Evolutionary conservation across 1,140 invertebrate species (phyloP), one percentile per base, ranked within the genome.

Genomic region (Philopotamus ludificatus): DNA sequence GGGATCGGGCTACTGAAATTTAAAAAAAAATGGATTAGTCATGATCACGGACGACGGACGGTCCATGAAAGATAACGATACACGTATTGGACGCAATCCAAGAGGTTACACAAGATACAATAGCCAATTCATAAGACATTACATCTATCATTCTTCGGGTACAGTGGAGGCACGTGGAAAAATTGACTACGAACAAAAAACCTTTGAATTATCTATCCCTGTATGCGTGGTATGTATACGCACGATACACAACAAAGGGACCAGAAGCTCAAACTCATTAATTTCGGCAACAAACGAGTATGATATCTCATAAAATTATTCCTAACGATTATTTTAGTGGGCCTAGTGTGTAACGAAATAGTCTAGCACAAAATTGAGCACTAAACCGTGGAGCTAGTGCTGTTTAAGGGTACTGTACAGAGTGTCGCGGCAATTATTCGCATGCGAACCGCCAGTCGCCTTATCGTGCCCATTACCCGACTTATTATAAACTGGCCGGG

Each of bases 281-380:
- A 16, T 47, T 47, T 9, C 44, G 15, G 10, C 4, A 8, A 47
- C 10, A 47, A 20, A 20, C 44, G 44, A 47, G 44, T 47, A 47
- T 20, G 44, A 47, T 47, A 47, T 9, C 44, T 7, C 44, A 47
- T 47, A 47, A 47, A 47, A 47, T 47, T 47, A 47, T 47, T 15
- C 44, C 10, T 8, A 47, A 47, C 44, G 44, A 20, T 3, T 16
- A 7, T 47, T 47, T 47, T 47, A 47, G 44, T n/a, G n/a, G 44
- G 44, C 44, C 44, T 20, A 8, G 34, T 20, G 8, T 16, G 44
- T 9, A 47, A 47, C 44, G 18, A 47, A 47, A 47, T 47, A 34
- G 28, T 34, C 28, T 12, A 4, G 12, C 28, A 34, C 28, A 12
- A 34, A 34, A 34, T 34, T 34, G 28, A 34, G 28, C 12, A 34